Evolutionary conservation across 2,113 vertebrate species (phyloP).

Genomic region (Onychorhynchus coronatus): DNA sequence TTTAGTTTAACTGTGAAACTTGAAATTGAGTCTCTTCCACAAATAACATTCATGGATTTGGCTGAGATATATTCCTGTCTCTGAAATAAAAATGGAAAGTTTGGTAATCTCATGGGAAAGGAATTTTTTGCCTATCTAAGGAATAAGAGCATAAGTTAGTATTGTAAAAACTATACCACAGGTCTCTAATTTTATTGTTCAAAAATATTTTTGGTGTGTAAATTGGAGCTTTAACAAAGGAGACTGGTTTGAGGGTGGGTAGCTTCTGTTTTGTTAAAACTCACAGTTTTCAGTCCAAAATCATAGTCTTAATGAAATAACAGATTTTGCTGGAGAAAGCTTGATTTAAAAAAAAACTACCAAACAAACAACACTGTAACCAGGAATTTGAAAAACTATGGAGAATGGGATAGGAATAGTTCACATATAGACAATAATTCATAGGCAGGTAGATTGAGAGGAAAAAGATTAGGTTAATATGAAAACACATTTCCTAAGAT

Average conservation of each 20-base stretch:
- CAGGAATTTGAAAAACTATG: background rate
- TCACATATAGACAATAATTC: background rate
- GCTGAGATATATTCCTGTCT: background rate
- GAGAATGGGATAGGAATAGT: background rate
- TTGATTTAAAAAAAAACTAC: background rate
- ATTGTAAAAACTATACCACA: background rate
- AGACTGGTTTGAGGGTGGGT: fast-evolving
- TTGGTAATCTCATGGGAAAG: background rate
- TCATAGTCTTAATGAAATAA: background rate
- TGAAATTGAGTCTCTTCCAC: background rate
- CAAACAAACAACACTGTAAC: background rate
- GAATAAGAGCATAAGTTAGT: background rate
- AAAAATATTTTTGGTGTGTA: background rate
- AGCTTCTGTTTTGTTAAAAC: background rate
- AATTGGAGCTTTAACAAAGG: background rate
- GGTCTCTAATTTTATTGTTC: background rate
- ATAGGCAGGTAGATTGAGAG: background rate
- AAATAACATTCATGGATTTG: background rate
- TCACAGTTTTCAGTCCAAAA: background rate
- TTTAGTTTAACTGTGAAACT: background rate
- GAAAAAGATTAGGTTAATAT: background rate
- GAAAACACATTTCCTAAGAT: background rate
- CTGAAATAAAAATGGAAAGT: background rate
- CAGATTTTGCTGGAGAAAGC: background rate
- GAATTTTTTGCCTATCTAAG: background rate